Evolutionary conservation across 2,797 vertebrate species (phyloP), one percentile per base, ranked within the genome.

Genomic region (Mormyrops boulengeri): DNA sequence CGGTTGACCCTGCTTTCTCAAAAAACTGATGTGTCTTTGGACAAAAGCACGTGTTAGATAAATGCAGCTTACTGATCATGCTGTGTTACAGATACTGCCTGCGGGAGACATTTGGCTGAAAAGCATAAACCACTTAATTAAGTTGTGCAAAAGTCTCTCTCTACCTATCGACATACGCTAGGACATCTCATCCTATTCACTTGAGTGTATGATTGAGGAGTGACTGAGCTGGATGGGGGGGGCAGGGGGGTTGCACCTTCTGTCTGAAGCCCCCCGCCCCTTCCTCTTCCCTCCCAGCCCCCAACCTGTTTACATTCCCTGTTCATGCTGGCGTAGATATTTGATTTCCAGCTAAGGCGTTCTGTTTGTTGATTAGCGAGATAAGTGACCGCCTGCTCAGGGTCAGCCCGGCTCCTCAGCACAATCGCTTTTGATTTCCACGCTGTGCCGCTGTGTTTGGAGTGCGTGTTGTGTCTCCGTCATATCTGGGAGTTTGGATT

Each of bases 61-160:
- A 60, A 60, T 94, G 94, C 94, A 90, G 50, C 57, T 84, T 89
- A 90, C 57, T 89, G 89, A 85, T 88, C 41, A 87, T 90, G 89
- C 90, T 91, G 92, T 95, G 94, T 93, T 94, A 94, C 57, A 22
- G 57, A 91, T 92, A 95, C 95, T 95, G 94, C 85, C 93, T 41
- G 89, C 93, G 95, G 95, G 93, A 95, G 93, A 93, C 60, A 30
- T 93, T 94, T 95, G 95, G 95, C 94, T 90, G 87, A 88, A 66
- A 90, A 92, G 92, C 93, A 91, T 89, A 91, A 87, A 66, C 50
- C 52, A 44, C 90, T 91, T 85, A 90, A 91, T 84, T 41, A 17
- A n/a, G 80, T 55, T 52, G 34, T 5, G 53, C 22, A 11, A 17
- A 12, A 38, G 77, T 49, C 22, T 38, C 7, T 62, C 7, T 22